These are phyloP conservation scores for Aelia acuminata DNA, from an alignment of 2,888 invertebrate species.

Conservation along the genomic window DNA sequence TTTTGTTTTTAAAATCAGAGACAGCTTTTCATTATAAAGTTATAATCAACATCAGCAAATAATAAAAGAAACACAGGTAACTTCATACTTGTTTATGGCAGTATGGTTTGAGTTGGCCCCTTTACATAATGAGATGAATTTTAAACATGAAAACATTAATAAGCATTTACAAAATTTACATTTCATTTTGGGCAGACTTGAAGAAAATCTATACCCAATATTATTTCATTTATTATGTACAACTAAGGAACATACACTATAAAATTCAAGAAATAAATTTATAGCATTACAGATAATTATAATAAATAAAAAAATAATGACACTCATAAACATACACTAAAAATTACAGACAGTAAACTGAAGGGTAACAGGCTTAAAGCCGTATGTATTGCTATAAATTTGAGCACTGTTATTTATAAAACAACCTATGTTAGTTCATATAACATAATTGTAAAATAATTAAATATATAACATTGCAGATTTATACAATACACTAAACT, in stretches of 20 bases:
- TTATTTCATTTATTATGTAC: neutral
- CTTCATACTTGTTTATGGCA: slow-evolving; percentile 49
- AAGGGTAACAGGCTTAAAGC: slow-evolving; percentile 48
- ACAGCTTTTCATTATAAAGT: neutral
- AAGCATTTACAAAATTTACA: slow-evolving; percentile 56
- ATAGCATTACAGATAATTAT: slow-evolving; percentile 3
- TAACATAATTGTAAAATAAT: slow-evolving; percentile 48
- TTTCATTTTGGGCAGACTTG: slow-evolving; percentile 34
- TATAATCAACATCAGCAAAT: neutral
- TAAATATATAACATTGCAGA: slow-evolving; percentile 49
- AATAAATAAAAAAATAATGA: slow-evolving; percentile 2
- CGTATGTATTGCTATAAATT: slow-evolving; percentile 54
- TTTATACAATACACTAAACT: slow-evolving; percentile 43
- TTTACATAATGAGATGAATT: slow-evolving; percentile 42
- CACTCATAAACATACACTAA: slow-evolving; percentile 8
- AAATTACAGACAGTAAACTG: slow-evolving; percentile 25
- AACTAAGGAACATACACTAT: slow-evolving; percentile 27
- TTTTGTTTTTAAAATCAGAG: slow-evolving; percentile 12
- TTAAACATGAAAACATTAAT: slow-evolving; percentile 51
- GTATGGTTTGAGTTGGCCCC: slow-evolving; percentile 51
- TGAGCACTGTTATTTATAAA: slow-evolving; percentile 51
- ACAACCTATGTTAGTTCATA: slow-evolving; percentile 13
- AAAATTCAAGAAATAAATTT: slow-evolving; percentile 17
- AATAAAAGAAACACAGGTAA: slow-evolving; percentile 45
- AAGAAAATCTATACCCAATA: neutral